Base-by-base conservation (phyloP, 2,888 invertebrate genomes). In the Hypselothyrea guttata region DNA sequence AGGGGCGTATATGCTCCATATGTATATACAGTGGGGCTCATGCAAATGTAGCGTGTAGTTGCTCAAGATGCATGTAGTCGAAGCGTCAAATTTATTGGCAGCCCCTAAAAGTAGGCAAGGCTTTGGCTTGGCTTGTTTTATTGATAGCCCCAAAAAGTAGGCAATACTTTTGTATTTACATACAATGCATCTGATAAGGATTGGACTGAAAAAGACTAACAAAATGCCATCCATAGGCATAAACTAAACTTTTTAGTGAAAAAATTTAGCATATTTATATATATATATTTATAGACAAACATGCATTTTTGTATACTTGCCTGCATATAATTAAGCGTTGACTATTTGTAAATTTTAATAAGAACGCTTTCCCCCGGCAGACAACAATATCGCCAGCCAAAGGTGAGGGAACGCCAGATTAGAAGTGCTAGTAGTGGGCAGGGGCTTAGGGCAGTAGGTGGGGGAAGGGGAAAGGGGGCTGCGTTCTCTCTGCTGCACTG, bases 291-390 rank as follows among this genome's bases (percentile, higher is more conserved):
- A n/a, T n/a, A 12, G 35, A 51, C 12, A 7, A 8, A 30, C 35
- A 37, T 27, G 52, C 27, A 55, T 9, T 13, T 12, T 30, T 8
- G 11, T 12, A 16, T 12, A 48, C 30, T 18, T n/a, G 44, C 8
- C 33, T 38, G 33, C 27, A 13, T 46, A 63, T 74, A 82, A 77
- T 77, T 77, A 78, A 78, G 60, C 75, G 79, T 68, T 75, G 75
- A 83, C 83, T 75, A 83, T 78, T 83, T 73, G 83, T 83, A 83
- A 83, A 73, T 83, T 78, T 83, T 78, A 83, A 79, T 79, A 78
- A 78, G 83, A 73, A 76, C 67, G 51, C 22, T 8, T 22, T n/a
- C 44, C 38, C 37, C 13, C 51, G 56, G 51, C 65, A 62, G 44
- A 45, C 30, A 53, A 34, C 33, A 46, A 34, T 34, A 35, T 52